Conservation (phyloP, 2,113 vertebrate genomes). For the Mesembrinibis cayennensis region DNA sequence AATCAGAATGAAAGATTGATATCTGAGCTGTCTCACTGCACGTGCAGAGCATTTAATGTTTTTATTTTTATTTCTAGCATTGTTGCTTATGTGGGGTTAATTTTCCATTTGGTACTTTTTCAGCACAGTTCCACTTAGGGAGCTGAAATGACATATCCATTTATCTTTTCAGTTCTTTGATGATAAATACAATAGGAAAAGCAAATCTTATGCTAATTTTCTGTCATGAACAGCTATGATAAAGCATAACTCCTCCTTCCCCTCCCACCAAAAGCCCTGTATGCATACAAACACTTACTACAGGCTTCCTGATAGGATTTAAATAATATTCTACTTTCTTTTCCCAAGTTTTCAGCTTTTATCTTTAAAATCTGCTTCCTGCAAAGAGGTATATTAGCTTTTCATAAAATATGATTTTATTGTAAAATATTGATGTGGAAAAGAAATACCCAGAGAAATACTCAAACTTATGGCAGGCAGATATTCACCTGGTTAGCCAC, state of each 20-base stretch:
- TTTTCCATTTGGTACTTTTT: background rate
- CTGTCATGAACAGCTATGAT: background rate
- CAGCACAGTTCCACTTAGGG: background rate
- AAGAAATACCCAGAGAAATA: background rate
- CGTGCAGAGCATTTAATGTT: background rate
- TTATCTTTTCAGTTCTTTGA: background rate
- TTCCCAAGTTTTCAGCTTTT: background rate
- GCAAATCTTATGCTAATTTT: background rate
- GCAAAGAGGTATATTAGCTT: background rate
- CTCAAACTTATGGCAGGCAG: background rate
- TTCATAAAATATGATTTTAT: background rate
- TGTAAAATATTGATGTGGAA: background rate
- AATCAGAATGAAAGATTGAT: background rate
- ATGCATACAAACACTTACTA: background rate
- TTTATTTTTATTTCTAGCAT: background rate
- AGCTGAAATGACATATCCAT: background rate
- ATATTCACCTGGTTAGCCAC: background rate
- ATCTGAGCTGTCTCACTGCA: background rate
- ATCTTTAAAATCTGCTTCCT: background rate
- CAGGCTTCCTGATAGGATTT: background rate
- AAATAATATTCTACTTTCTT: background rate
- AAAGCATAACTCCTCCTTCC: background rate
- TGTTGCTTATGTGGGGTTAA: background rate
- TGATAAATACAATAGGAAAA: background rate
- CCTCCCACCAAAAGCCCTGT: background rate